phyloP scores from a whole-genome alignment of 2,797 vertebrate genomes.

The Columba guinea region DNA sequence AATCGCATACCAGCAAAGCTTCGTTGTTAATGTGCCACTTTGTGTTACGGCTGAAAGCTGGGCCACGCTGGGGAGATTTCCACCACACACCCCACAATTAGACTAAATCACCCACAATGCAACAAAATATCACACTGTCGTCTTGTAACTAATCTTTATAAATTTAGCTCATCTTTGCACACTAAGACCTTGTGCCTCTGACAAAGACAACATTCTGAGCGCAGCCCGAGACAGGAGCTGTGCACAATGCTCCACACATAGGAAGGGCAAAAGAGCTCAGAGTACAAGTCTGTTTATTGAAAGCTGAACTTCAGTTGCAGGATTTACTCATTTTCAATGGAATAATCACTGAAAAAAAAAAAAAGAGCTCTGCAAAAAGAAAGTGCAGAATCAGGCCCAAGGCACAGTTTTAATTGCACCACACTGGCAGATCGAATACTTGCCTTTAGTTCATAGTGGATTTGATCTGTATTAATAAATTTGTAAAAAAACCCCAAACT shows the following conservation, averaged over 20 bases:
- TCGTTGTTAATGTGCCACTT: background rate
- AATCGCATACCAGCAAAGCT: slow-evolving; percentile 52
- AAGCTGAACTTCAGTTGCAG: slow-evolving; percentile 40
- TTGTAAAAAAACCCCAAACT: background rate
- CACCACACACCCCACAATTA: slow-evolving; percentile 42
- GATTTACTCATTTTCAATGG: slow-evolving; percentile 6
- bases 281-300: slow-evolving; percentile 37
- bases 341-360: background rate
- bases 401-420: background rate
- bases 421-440: background rate
- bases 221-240: background rate
- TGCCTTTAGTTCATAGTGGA: slow-evolving; percentile 34
- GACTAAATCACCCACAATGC: slow-evolving; percentile 55
- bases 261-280: slow-evolving; percentile 2
- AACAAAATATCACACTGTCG: slow-evolving; percentile 23
- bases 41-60: slow-evolving; percentile 25
- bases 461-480: slow-evolving; percentile 38
- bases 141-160: slow-evolving; percentile 46
- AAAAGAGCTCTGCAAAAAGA: background rate
- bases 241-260: slow-evolving; percentile 42
- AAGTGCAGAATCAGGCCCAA: background rate
- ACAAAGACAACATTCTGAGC: slow-evolving; percentile 57
- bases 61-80: slow-evolving; percentile 43
- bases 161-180: slow-evolving; percentile 56
- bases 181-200: slow-evolving; percentile 49